These are phyloP conservation scores for Endotricha flammealis DNA, from an alignment of 2,888 invertebrate species.

Conservation along the genomic window DNA sequence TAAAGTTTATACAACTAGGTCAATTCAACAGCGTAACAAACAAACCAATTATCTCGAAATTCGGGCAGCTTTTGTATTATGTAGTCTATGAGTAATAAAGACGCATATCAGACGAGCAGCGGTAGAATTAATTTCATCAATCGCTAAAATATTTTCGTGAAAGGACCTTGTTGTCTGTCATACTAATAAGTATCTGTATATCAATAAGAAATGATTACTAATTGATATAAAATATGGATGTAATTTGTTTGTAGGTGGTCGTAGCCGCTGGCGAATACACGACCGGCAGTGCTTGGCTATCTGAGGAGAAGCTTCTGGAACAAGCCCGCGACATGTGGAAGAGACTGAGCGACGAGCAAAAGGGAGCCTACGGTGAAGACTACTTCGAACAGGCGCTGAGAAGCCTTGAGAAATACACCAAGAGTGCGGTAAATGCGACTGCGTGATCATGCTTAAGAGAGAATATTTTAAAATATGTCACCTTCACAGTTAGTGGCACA, in stretches of 20 bases:
- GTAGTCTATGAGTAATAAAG: too few species aligned
- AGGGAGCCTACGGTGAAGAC: slow-evolving; percentile 87
- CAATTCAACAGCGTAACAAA: too few species aligned
- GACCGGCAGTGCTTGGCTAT: slow-evolving; percentile 87
- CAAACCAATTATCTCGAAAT: too few species aligned
- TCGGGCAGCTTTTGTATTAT: too few species aligned
- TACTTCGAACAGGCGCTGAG: slow-evolving; percentile 89
- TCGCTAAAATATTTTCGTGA: too few species aligned
- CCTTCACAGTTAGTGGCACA: background rate
- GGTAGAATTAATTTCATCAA: too few species aligned
- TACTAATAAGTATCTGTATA: too few species aligned
- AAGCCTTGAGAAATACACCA: slow-evolving; percentile 87
- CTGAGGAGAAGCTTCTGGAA: slow-evolving; percentile 81
- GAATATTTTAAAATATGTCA: background rate
- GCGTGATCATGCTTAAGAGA: slow-evolving; percentile 39
- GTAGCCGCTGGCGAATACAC: slow-evolving; percentile 92
- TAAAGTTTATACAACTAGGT: too few species aligned
- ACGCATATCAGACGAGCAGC: too few species aligned
- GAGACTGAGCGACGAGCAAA: slow-evolving; percentile 85
- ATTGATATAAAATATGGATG: too few species aligned
- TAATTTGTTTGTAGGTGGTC: slow-evolving; percentile 73
- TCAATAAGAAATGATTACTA: too few species aligned
- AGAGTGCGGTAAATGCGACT: slow-evolving; percentile 80
- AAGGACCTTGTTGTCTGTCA: too few species aligned
- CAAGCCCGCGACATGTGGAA: slow-evolving; percentile 92